Base-by-base conservation (phyloP, 2,113 vertebrate genomes). In the Propithecus coquereli region DNA sequence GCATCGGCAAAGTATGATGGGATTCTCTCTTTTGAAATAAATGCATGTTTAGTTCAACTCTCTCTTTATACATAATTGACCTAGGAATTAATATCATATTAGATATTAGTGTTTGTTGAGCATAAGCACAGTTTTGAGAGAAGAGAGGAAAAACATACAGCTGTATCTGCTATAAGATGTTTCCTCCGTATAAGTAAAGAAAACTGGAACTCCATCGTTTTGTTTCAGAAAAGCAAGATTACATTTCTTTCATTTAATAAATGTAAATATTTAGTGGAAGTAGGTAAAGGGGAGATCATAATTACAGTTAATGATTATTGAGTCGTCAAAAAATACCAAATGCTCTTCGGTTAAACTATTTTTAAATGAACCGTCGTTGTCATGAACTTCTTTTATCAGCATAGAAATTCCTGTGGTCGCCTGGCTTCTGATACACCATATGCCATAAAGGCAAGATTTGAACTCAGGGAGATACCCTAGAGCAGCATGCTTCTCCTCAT, bases 401-500 rank as follows among this genome's bases (percentile, higher is more conserved):
- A 3, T 30, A 30, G 30, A 54, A 37, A 73, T 79, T 79, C 40
- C 40, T 34, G 12, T 37, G 13, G 57, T 30, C 37, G 13, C 61
- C 13, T 82, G 59, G 18, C 5, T 77, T 1, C 25, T 45, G 18
- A 30, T 4, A 27, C 6, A 40, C 13, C 6, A 23, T 7, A 68
- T 23, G 1, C 2, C 43, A 9, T 59, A 14, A 37, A 82, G 22
- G 17, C 2, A 76, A 32, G 23, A 27, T 52, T 87, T 37, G 17
- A 50, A 61, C 12, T 52, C 25, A 32, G 2, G 6, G 25, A 25
- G 17, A 9, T 17, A 32, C 1, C 34, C 2, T 37, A 25, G 7
- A 17, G 1, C 0, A 43, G 18, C 5, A 9, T 10, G 7, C 34
- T 63, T 30, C 74, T 7, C 0, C 43, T 20, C 30, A 8, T 50